Percentiles rank a stretch among this genome's conserved stretches.
phyloP scores from a whole-genome alignment of 2,888 invertebrate genomes.

The Aphodius sticticus region DNA sequence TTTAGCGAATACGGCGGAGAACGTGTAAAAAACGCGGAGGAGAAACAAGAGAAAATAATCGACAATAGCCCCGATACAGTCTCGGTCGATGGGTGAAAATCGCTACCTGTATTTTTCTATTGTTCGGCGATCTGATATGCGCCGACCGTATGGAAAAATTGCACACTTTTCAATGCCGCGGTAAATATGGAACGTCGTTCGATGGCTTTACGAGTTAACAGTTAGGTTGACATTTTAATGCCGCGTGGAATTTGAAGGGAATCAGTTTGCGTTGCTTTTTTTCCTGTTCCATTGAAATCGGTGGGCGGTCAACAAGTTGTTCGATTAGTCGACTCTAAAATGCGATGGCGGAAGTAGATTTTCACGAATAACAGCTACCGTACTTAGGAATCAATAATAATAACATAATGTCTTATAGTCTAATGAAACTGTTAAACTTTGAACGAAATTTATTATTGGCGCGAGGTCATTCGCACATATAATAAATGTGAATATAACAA shows the following conservation, averaged over 20 bases:
- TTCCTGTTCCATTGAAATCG: background rate
- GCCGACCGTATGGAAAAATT: background rate
- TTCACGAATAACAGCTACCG: too few species aligned
- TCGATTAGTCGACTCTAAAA: background rate
- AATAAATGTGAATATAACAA: too few species aligned
- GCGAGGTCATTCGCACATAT: too few species aligned
- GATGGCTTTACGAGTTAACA: background rate
- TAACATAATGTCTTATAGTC: too few species aligned
- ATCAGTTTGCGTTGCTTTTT: background rate
- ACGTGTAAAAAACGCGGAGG: background rate
- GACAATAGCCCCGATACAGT: background rate
- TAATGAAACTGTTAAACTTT: too few species aligned
- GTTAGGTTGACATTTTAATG: background rate
- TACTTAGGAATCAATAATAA: too few species aligned
- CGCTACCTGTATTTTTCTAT: constrained; percentile 4
- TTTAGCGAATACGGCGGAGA: background rate
- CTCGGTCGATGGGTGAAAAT: background rate
- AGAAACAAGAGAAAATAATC: background rate
- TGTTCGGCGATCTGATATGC: constrained; percentile 4
- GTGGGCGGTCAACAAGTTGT: background rate
- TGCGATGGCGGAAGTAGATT: too few species aligned
- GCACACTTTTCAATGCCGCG: background rate
- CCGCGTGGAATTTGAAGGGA: background rate
- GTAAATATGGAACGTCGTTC: constrained; percentile 4
- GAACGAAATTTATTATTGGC: too few species aligned